Evolutionary conservation across 2,888 invertebrate species (phyloP).

Genomic region (Busseola fusca): DNA sequence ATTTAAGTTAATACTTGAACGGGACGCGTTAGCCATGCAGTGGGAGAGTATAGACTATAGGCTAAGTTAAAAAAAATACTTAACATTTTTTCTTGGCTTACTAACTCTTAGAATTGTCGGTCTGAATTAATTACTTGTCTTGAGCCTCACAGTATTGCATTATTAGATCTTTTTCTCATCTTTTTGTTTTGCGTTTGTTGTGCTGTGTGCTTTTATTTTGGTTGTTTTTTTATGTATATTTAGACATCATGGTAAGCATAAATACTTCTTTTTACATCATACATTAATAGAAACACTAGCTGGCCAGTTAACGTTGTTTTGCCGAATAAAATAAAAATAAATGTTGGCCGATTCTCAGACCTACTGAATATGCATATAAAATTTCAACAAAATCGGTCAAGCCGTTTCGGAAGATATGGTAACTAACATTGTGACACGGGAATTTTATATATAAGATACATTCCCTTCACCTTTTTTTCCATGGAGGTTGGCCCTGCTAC

Average conservation of each 20-base stretch:
- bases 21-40: no score
- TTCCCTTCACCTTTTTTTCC: not conserved
- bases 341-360: no score
- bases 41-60: no score
- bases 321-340: no score
- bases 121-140: constrained; percentile 5
- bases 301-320: no score
- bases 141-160: not conserved
- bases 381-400: no score
- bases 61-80: no score
- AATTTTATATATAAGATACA: no score
- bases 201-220: constrained; percentile 12
- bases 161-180: not conserved
- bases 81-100: not conserved
- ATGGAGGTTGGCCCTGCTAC: not conserved
- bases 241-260: constrained; percentile 23
- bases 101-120: not conserved
- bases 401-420: no score
- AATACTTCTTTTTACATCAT: not conserved
- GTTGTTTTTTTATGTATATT: not conserved
- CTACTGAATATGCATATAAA: no score
- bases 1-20: not conserved
- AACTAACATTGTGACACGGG: no score
- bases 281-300: no score
- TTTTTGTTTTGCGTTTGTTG: not conserved